These are phyloP conservation scores for Lasioglossum vierecki DNA, from an alignment of 2,888 invertebrate species.

Conservation along the genomic window DNA sequence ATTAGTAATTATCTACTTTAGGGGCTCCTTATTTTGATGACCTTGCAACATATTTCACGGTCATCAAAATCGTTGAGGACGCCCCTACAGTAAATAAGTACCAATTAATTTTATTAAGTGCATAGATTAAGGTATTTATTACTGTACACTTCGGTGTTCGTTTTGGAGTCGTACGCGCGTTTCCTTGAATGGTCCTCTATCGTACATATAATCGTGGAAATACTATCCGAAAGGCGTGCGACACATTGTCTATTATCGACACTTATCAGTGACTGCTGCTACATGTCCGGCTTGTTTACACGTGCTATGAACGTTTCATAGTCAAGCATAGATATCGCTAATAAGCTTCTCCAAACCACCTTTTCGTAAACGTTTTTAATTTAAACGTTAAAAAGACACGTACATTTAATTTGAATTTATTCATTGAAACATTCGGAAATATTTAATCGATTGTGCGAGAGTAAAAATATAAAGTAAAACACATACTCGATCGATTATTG, in stretches of 20 bases:
- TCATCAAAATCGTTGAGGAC: too few species aligned
- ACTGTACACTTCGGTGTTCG: background rate
- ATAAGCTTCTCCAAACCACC: background rate
- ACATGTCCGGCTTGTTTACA: conserved; percentile 23
- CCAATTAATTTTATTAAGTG: background rate
- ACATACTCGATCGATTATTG: background rate
- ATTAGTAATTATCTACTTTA: too few species aligned
- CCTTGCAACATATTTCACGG: too few species aligned
- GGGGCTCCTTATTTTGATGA: too few species aligned
- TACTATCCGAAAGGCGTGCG: background rate
- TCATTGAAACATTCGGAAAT: background rate
- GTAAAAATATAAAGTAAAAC: too few species aligned
- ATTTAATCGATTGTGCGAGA: background rate
- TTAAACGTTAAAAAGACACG: too few species aligned
- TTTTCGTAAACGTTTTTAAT: background rate
- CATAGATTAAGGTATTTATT: background rate
- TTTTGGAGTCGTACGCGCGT: background rate
- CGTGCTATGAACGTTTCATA: background rate
- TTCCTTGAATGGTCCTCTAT: background rate
- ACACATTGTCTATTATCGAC: conserved; percentile 17
- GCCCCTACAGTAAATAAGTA: too few species aligned
- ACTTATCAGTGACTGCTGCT: conserved; percentile 23
- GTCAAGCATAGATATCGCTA: background rate
- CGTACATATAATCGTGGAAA: background rate
- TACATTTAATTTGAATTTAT: background rate